Base-by-base conservation (phyloP, 2,113 vertebrate species). In the Upupa epops region DNA sequence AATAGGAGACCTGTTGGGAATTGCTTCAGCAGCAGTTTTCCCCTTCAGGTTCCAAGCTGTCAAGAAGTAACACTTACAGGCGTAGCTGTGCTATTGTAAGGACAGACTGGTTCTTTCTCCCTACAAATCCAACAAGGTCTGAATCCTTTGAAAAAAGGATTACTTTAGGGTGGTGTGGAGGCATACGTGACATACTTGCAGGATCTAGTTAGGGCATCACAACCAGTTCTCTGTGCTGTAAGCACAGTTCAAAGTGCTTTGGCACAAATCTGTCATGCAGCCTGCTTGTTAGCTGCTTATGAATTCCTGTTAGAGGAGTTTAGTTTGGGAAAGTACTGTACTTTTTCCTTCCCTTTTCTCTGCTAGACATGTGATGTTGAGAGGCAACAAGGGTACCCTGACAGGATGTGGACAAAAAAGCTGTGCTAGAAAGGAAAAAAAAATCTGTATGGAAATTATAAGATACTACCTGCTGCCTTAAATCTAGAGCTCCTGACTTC, bases 361-460 rank as follows among this genome's bases (percentile, higher is more conserved):
- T 42, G 9, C 25, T n/a, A 40, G 22, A 40, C 31, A 61, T 60
- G 49, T 3, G 9, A 16, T 45, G 28, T 26, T 49, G 16, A 34
- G 17, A 45, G 6, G 5, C 28, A 28, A 6, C 25, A 58, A 63
- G 48, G 9, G 5, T 48, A 22, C 11, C 1, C 0, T 64, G n/a
- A 31, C 7, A 64, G n/a, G n/a, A 6, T 37, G 12, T 2, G 3
- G 34, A 22, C 8, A 26, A 40, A 71, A 85, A 22, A 71, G 11
- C 28, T 68, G 48, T 32, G 70, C 22, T 11, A 71, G 2, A 5
- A 42, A 42, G 40, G 75, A 70, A 51, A 37, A 79, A 70, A 51
- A 37, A 36, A 6, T 1, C 1, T 10, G 7, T 28, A 6, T 32
- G 45, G 31, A 65, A 80, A 28, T 58, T 0, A 17, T 48, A 32